Conservation (phyloP, 2,113 vertebrate genomes). For the Terrapene triunguis region DNA sequence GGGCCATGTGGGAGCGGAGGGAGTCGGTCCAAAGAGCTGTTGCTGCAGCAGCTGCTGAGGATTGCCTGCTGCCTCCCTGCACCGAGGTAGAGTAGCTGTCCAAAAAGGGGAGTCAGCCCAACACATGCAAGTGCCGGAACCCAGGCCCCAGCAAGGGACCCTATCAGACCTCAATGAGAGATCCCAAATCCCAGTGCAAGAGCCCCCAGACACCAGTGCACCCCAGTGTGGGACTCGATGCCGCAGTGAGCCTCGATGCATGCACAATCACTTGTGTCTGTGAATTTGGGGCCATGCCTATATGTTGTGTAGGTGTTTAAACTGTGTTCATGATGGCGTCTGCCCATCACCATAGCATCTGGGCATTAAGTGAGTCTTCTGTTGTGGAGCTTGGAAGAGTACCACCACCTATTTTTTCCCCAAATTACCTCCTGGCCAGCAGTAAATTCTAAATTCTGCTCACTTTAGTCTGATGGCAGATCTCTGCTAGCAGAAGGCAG, state of each 20-base stretch:
- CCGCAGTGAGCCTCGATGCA: neutral
- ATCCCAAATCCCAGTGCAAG: neutral
- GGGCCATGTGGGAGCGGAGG: too few species aligned
- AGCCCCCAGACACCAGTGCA: neutral
- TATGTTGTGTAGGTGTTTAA: neutral
- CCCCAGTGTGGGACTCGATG: neutral
- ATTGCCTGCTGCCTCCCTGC: fast-evolving
- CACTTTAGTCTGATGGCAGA: neutral
- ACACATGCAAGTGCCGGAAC: too few species aligned
- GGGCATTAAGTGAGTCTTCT: neutral
- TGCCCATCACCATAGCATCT: neutral
- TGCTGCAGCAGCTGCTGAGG: neutral
- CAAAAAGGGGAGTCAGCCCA: too few species aligned
- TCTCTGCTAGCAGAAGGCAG: too few species aligned
- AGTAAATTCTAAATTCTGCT: neutral
- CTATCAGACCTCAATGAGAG: too few species aligned
- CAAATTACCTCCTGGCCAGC: neutral
- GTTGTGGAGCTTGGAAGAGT: too few species aligned
- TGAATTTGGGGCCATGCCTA: too few species aligned
- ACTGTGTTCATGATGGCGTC: fast-evolving
- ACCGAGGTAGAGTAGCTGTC: neutral
- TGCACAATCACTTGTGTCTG: too few species aligned
- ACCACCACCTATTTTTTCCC: too few species aligned
- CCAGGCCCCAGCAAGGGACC: too few species aligned
- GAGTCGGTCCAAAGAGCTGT: too few species aligned